phyloP scores from a whole-genome alignment of 2,888 invertebrate genomes.

The Druceiella hillmani region DNA sequence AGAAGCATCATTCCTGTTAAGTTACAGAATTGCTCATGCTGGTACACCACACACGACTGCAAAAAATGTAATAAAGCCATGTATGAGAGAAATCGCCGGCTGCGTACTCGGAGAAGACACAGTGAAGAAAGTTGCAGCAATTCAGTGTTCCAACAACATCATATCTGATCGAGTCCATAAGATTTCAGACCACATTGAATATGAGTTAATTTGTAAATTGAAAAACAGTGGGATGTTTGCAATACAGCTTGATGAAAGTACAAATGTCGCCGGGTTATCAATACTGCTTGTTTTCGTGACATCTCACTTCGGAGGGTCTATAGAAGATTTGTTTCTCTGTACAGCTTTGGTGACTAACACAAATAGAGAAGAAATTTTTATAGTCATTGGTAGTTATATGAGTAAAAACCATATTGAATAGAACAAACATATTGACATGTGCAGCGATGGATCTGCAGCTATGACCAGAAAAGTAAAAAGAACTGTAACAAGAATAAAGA shows the following conservation, averaged over 20 bases:
- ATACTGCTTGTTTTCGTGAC: constrained; percentile 19
- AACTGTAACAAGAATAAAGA: no score
- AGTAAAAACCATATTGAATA: no score
- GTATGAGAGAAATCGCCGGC: constrained; percentile 14
- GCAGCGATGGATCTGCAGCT: no score
- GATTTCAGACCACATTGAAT: constrained; percentile 16
- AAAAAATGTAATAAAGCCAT: constrained; percentile 16
- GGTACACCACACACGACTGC: constrained; percentile 18
- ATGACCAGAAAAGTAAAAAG: no score
- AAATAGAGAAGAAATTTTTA: no score
- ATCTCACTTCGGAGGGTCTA: constrained; percentile 16
- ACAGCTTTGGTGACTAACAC: no score
- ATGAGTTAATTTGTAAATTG: constrained; percentile 12
- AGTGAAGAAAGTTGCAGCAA: constrained; percentile 13
- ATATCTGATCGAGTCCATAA: constrained; percentile 13
- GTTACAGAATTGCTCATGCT: constrained; percentile 15
- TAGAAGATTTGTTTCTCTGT: constrained; percentile 17
- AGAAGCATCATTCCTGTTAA: constrained; percentile 15
- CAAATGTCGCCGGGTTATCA: constrained; percentile 17
- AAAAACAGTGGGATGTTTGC: constrained; percentile 15
- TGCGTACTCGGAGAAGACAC: constrained; percentile 16
- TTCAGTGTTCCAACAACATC: constrained; percentile 14
- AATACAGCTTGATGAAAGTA: constrained; percentile 22
- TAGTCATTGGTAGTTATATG: no score
- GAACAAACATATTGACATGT: no score